phyloP scores from a whole-genome alignment of 2,113 vertebrate species.

The Indicator indicator region DNA sequence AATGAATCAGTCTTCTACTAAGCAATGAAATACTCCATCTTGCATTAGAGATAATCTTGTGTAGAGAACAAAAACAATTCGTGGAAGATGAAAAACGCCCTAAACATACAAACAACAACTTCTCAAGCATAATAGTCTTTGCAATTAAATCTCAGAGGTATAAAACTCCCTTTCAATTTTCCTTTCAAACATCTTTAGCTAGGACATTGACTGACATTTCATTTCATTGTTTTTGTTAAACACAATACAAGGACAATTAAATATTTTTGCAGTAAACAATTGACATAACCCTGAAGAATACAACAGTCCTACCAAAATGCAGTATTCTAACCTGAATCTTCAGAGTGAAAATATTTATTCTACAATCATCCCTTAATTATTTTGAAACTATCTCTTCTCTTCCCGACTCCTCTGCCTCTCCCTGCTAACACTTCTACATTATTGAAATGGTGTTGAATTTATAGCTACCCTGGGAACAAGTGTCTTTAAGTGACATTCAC shows the following conservation, averaged over 20 bases:
- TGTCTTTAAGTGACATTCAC: not conserved
- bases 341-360: not conserved
- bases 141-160: not conserved
- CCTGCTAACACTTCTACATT: not conserved
- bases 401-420: not conserved
- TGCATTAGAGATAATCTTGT: not conserved
- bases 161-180: not conserved
- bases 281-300: not conserved
- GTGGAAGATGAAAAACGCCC: not conserved
- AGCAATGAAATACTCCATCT: not conserved
- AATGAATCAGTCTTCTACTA: not conserved
- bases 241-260: not conserved
- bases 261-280: not conserved
- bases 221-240: not conserved
- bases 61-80: not conserved
- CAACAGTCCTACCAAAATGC: not conserved
- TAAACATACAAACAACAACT: not conserved
- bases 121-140: not conserved
- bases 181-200: not conserved
- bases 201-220: not conserved
- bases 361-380: not conserved
- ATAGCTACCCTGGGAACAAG: not conserved
- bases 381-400: not conserved
- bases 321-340: not conserved
- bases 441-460: not conserved